Percentiles rank a stretch among this genome's conserved stretches.
Conservation (phyloP, 1,140 invertebrate species). For the Scaptomyza hsui region DNA sequence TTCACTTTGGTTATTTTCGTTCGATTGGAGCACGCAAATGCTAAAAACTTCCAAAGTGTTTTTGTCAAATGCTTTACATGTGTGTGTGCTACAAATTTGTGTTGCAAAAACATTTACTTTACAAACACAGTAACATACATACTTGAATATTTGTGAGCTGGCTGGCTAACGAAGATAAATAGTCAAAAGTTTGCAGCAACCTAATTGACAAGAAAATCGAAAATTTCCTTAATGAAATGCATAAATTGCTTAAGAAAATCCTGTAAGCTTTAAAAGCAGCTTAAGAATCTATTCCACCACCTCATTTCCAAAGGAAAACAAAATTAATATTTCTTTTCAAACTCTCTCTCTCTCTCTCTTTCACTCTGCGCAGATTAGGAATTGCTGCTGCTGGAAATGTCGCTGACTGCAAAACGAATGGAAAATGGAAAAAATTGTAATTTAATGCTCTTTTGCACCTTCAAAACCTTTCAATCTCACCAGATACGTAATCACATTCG, state of each 20-base stretch:
- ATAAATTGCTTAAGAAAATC: conserved; percentile 53
- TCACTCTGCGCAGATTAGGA: conserved; percentile 17
- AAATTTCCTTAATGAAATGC: conserved; percentile 73
- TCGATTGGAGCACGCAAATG: conserved; percentile 36
- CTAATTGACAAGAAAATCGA: conserved; percentile 80
- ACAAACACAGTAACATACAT: conserved; percentile 11
- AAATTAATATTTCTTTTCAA: conserved; percentile 8
- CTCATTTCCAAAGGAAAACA: background rate
- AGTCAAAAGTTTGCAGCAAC: conserved; percentile 62
- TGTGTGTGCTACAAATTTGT: conserved; percentile 40
- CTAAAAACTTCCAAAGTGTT: conserved; percentile 45
- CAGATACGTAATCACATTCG: conserved; percentile 66
- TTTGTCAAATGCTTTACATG: conserved; percentile 39
- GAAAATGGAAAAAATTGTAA: conserved; percentile 55
- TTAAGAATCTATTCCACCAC: background rate
- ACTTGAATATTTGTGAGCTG: conserved; percentile 12
- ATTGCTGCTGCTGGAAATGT: conserved; percentile 32
- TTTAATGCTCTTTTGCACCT: conserved; percentile 77
- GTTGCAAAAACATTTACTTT: conserved; percentile 20
- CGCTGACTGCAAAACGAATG: conserved; percentile 17
- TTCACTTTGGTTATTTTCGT: conserved; percentile 26
- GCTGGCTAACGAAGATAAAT: conserved; percentile 68
- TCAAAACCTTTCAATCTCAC: conserved; percentile 71
- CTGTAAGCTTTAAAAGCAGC: conserved; percentile 31
- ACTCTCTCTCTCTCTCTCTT: background rate